These are phyloP conservation scores for Tinamus major DNA, from an alignment of 2,797 vertebrate species.

Conservation along the genomic window DNA sequence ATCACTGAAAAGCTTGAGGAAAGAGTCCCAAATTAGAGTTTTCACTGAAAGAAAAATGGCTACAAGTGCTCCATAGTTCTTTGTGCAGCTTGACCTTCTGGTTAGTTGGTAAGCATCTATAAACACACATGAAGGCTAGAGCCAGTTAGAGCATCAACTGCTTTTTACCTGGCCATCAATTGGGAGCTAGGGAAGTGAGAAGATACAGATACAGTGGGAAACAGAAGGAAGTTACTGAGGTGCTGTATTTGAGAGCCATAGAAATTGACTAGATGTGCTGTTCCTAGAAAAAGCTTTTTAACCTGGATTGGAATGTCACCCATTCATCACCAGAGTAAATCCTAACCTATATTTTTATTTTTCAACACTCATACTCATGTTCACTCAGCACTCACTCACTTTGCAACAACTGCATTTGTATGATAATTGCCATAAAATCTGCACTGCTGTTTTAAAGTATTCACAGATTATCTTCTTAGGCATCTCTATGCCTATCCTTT, in stretches of 20 bases:
- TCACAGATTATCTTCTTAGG: background rate
- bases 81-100: background rate
- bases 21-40: background rate
- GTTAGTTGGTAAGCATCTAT: background rate
- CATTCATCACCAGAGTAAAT: background rate
- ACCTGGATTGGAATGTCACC: background rate
- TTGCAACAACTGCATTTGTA: background rate
- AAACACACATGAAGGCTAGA: background rate
- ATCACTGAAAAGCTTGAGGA: background rate
- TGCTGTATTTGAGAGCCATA: background rate
- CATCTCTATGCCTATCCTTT: background rate
- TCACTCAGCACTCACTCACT: too few relatives aligned
- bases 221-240: background rate
- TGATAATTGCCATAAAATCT: background rate
- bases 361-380: background rate
- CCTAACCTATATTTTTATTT: background rate
- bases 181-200: background rate
- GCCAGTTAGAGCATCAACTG: background rate
- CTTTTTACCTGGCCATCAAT: background rate
- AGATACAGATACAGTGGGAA: background rate
- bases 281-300: background rate
- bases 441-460: background rate
- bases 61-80: background rate
- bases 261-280: background rate
- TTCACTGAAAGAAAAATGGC: background rate